These are phyloP conservation scores for Sinocyclocheilus maitianheensis DNA, from an alignment of 2,113 vertebrate genomes.

Conservation along the genomic window DNA sequence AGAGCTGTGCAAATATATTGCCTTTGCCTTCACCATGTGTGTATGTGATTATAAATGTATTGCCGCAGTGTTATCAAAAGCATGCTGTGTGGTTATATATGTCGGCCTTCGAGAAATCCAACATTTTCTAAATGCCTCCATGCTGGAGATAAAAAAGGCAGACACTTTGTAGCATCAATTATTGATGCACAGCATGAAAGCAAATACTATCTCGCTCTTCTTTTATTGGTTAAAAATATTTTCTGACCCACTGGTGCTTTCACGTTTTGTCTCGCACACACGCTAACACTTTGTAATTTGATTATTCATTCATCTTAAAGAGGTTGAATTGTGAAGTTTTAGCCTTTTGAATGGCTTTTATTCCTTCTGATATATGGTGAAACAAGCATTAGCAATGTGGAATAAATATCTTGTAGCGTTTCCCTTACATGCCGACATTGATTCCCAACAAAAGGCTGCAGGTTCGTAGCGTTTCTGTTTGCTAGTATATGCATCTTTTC, in stretches of 20 bases:
- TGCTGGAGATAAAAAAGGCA: constrained; percentile 14
- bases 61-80: neutral
- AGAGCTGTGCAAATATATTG: constrained; percentile 35
- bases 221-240: constrained; percentile 60
- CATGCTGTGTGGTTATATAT: constrained; percentile 12
- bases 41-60: neutral
- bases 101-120: neutral
- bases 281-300: constrained; percentile 10
- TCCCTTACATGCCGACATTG: neutral
- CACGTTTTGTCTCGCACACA: neutral
- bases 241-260: constrained; percentile 34
- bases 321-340: constrained; percentile 14
- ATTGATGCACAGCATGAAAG: constrained; percentile 38
- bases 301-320: constrained; percentile 29
- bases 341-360: constrained; percentile 33
- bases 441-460: neutral
- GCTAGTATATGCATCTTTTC: neutral
- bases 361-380: constrained; percentile 32
- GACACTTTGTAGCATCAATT: constrained; percentile 53
- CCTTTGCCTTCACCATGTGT: constrained; percentile 2
- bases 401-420: constrained; percentile 31
- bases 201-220: constrained; percentile 36
- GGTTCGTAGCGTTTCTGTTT: no score
- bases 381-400: constrained; percentile 29
- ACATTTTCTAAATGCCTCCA: constrained; percentile 31